phyloP scores from a whole-genome alignment of 2,113 vertebrate species.

The Chaetodon trifascialis region DNA sequence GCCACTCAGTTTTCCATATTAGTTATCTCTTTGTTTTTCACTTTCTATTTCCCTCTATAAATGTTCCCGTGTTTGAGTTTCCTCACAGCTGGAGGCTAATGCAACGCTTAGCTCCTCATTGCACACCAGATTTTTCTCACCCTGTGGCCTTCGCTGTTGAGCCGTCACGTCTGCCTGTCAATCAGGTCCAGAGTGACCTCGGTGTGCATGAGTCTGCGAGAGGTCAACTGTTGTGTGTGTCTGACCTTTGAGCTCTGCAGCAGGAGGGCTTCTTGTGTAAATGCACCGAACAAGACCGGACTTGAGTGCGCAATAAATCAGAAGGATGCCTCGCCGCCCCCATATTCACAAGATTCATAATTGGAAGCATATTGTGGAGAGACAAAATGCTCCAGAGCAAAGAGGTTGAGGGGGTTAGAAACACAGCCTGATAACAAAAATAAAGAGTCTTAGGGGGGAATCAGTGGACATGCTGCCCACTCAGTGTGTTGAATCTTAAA shows the following conservation, averaged over 20 bases:
- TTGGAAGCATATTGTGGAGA: slow-evolving; percentile 90
- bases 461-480: slow-evolving; percentile 15
- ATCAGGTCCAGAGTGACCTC: slow-evolving; percentile 51
- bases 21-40: slow-evolving; percentile 37
- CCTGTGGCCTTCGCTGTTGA: slow-evolving; percentile 44
- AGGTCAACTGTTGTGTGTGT: slow-evolving; percentile 86
- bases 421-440: slow-evolving; percentile 56
- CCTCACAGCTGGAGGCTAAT: slow-evolving; percentile 50
- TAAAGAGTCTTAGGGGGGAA: slow-evolving; percentile 34
- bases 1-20: slow-evolving; percentile 41
- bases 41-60: background rate
- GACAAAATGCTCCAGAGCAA: slow-evolving; percentile 35
- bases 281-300: slow-evolving; percentile 88
- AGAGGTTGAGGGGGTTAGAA: slow-evolving; percentile 60
- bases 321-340: slow-evolving; percentile 55
- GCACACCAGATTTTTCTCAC: slow-evolving; percentile 43
- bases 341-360: slow-evolving; percentile 87
- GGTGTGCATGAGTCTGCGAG: slow-evolving; percentile 57
- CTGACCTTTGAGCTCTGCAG: slow-evolving; percentile 90
- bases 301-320: slow-evolving; percentile 91
- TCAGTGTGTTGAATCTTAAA: slow-evolving; percentile 43
- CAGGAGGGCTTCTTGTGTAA: slow-evolving; percentile 89
- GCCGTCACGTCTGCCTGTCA: slow-evolving; percentile 65
- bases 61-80: slow-evolving; percentile 21
- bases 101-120: slow-evolving; percentile 43